These are phyloP conservation scores for Eidolon helvum DNA, from an alignment of 2,113 vertebrate genomes.

Conservation along the genomic window DNA sequence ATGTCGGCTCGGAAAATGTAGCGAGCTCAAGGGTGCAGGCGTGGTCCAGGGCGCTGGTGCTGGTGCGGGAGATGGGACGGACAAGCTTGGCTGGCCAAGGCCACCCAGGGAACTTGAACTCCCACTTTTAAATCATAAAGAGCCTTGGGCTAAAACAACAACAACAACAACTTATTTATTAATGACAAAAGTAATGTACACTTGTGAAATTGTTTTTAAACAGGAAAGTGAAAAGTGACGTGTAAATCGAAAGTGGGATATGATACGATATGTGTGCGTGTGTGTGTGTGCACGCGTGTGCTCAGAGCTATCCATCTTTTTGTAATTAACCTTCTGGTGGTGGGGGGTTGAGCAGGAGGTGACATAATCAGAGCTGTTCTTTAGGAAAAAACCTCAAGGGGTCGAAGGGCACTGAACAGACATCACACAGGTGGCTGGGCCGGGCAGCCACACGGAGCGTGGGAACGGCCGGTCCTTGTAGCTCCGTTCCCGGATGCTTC, in stretches of 20 bases:
- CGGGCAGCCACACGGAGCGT: fast-evolving
- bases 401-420: not conserved
- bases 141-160: not conserved
- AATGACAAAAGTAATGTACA: not conserved
- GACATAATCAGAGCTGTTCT: not conserved
- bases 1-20: too few species aligned
- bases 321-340: not conserved
- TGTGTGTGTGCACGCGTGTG: fast-evolving
- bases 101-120: not conserved
- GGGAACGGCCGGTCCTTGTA: fast-evolving
- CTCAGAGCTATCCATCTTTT: not conserved
- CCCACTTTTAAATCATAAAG: not conserved
- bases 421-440: fast-evolving
- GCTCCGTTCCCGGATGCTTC: not conserved
- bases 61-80: fast-evolving
- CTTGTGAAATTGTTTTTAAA: not conserved
- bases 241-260: not conserved
- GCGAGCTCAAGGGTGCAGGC: fast-evolving
- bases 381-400: not conserved
- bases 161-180: not conserved
- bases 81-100: fast-evolving
- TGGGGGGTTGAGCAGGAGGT: not conserved
- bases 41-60: fast-evolving
- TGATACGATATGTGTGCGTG: too few species aligned
- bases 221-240: not conserved